Evolutionary conservation across 2,797 vertebrate species (phyloP), one percentile per base, ranked within the genome.

Genomic region (Scleropages formosus): DNA sequence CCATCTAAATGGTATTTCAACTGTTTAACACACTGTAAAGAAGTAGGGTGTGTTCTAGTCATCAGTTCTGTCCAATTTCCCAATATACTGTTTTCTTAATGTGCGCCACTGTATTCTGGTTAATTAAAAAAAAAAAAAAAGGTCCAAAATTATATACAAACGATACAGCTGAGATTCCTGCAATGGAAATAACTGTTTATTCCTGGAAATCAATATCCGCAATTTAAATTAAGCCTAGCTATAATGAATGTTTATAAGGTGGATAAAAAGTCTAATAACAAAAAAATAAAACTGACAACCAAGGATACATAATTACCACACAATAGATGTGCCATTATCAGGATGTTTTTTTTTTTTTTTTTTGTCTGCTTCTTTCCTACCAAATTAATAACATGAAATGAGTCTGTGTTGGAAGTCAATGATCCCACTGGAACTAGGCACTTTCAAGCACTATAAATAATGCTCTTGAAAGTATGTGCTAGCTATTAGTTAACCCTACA

Each of bases 361-460:
- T 60, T 20, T 16, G 26, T 39, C 31, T 72, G 24, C 59, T 72
- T 72, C 22, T 76, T 76, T 61, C 66, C 47, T 61, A 60, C 66
- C 46, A 70, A 76, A 76, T 70, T 62, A 76, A 76, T 76, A 76
- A 62, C 59, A 70, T 31, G 75, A 70, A 69, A 75, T 51, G 66
- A 76, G 66, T 53, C 46, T 70, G 73, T 53, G 73, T 22, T 65
- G 75, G 44, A 76, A 49, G 51, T 62, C 15, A 70, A 70, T 20
- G 58, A 63, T 70, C 67, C 75, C 75, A 27, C 46, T 39, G 67
- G 75, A 70, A 62, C 22, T 8, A 9, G 69, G 13, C 65, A 44
- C 63, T 75, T 39, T 58, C 63, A 47, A 68, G 16, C 44, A 51
- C 74, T 75, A 75, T 75, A 68, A 69, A 69, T 75, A 60, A 75